Evolutionary conservation across 2,888 invertebrate species (phyloP).

Genomic region (Rhynchonema sp.): DNA sequence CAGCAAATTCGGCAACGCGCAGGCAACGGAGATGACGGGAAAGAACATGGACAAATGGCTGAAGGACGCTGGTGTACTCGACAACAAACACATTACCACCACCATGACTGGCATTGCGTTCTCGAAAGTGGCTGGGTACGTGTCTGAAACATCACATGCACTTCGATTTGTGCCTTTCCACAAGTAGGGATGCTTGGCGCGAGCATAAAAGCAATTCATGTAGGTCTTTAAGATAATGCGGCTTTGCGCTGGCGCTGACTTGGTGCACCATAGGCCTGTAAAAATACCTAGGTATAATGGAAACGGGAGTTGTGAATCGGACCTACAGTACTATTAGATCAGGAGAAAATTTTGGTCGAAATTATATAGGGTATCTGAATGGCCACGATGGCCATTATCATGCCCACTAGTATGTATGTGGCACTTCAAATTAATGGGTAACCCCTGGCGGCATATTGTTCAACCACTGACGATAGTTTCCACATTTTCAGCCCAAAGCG

Average conservation of each 20-base stretch:
- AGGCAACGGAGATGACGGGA: constrained; percentile 24
- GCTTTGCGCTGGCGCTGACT: too few species aligned
- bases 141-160: too few species aligned
- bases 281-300: too few species aligned
- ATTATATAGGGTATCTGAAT: background rate
- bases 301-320: too few species aligned
- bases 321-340: background rate
- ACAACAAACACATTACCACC: constrained; percentile 19
- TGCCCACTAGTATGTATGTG: background rate
- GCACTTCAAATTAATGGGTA: background rate
- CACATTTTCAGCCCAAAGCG: constrained; percentile 19
- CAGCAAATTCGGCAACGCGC: constrained; percentile 21
- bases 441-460: background rate
- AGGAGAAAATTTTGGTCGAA: background rate
- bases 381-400: too few species aligned
- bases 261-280: too few species aligned
- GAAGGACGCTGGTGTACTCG: constrained; percentile 23
- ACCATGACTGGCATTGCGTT: constrained; percentile 27
- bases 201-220: too few species aligned
- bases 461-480: background rate
- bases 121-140: constrained; percentile 24
- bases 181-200: too few species aligned
- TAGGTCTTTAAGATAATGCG: too few species aligned
- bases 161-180: too few species aligned
- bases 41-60: constrained; percentile 28